Conservation (phyloP, 2,113 vertebrate genomes). For the Oncorhynchus kisutch region DNA sequence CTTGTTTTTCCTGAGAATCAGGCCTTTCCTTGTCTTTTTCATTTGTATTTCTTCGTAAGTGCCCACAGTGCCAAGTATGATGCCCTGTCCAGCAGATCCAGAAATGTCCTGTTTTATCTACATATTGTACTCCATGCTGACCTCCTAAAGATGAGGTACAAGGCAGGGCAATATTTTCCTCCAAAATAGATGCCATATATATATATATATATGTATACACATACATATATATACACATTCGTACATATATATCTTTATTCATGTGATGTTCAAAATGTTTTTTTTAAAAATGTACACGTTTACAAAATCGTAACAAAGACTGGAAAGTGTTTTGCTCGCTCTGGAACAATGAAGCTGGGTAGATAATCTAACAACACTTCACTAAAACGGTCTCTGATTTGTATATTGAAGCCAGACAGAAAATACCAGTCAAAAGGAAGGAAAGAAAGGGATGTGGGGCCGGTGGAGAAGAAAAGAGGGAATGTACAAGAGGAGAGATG, state of each 20-base stretch:
- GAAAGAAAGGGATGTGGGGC: constrained; percentile 12
- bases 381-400: constrained; percentile 83
- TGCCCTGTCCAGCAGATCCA: constrained; percentile 96
- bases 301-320: constrained; percentile 99
- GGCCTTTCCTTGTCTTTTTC: constrained; percentile 78
- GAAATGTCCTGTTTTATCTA: constrained; percentile 89
- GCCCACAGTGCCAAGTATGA: constrained; percentile 85
- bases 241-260: constrained; percentile 81
- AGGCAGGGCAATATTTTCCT: constrained; percentile 91
- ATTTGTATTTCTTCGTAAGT: constrained; percentile 70
- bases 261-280: constrained; percentile 97
- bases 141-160: constrained; percentile 99
- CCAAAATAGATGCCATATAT: constrained; percentile 99
- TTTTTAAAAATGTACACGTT: constrained; percentile 98
- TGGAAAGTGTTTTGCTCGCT: constrained; percentile 97
- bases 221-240: constrained; percentile 74
- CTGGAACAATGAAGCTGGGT: constrained; percentile 90
- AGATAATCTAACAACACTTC: constrained; percentile 54
- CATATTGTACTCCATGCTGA: constrained; percentile 97
- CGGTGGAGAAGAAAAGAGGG: constrained; percentile 33
- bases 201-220: constrained; percentile 65
- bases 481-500: constrained; percentile 57
- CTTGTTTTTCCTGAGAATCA: constrained; percentile 86
- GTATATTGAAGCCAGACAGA: constrained; percentile 78
- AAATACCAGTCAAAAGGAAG: constrained; percentile 77